Base-by-base conservation (phyloP, 2,113 vertebrate species). In the Sialia sialis region DNA sequence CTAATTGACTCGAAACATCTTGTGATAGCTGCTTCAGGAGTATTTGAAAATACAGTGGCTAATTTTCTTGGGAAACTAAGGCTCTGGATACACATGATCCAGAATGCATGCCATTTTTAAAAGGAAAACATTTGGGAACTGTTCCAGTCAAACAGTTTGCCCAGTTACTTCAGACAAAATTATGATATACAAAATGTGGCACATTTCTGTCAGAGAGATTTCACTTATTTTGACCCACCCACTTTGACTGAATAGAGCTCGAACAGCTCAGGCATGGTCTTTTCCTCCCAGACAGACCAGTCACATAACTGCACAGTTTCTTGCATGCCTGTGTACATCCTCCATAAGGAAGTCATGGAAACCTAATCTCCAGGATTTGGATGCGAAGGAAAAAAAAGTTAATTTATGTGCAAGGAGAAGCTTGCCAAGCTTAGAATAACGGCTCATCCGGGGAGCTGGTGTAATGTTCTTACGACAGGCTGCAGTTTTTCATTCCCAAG, bases 391-490 rank as follows among this genome's bases (percentile, higher is more conserved):
- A 46, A 59, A 66, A 60, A 51, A 70, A 51, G 68, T 62, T 86
- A 60, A 89, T 67, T 92, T 68, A 49, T 9, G 38, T 39, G 34
- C 18, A 60, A 34, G 52, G 26, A 68, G 36, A 75, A 72, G 41
- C 34, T 68, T 72, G 62, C 44, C 41, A 77, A 67, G 14, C 55
- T 59, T 27, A 67, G 49, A 64, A 70, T 51, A 81, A 76, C 25
- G 0, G 13, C 64, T 70, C 77, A 44, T 52, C 60, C 54, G 22
- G 41, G 36, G 15, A 59, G 27, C 0, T 70, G 44, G 43, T 10
- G 1, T 2, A 3, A 69, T 2, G 4, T 17, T 63, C 68, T 51
- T 70, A 13, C 0, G 29, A 38, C 5, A 64, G 62, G n/a, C 18
- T 82, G 56, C 39, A 39, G 13, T 36, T 48, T 81, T 78, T 48